These are phyloP conservation scores for Caenorhabditis wallacei DNA, from an alignment of 2,888 invertebrate species.

Conservation along the genomic window DNA sequence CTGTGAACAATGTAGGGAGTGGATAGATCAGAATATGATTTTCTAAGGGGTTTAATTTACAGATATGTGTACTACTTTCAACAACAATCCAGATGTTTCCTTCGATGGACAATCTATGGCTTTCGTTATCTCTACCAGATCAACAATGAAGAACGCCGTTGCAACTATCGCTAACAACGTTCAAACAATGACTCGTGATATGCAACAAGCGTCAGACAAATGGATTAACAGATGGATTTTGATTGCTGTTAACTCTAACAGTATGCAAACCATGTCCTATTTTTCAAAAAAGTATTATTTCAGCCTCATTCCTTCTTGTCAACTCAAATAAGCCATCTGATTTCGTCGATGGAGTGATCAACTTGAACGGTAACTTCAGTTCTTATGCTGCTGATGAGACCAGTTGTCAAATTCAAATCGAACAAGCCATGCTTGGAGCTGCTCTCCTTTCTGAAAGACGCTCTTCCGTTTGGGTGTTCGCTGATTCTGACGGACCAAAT, in stretches of 20 bases:
- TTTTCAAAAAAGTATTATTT: too few relatives aligned
- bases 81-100: slow-evolving; percentile 66
- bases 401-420: slow-evolving; percentile 70
- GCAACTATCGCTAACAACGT: slow-evolving; percentile 59
- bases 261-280: slow-evolving; percentile 19
- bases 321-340: slow-evolving; percentile 57
- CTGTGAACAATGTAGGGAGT: slow-evolving; percentile 73
- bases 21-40: background rate
- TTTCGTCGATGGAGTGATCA: slow-evolving; percentile 68
- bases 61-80: slow-evolving; percentile 71
- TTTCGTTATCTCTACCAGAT: slow-evolving; percentile 74
- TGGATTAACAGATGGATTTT: slow-evolving; percentile 76
- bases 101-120: slow-evolving; percentile 71
- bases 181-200: slow-evolving; percentile 68
- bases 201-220: slow-evolving; percentile 66
- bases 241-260: slow-evolving; percentile 67
- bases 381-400: slow-evolving; percentile 55
- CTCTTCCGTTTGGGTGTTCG: slow-evolving; percentile 76
- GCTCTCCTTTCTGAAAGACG: slow-evolving; percentile 63
- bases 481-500: slow-evolving; percentile 73
- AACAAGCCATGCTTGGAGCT: slow-evolving; percentile 69
- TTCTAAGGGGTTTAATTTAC: slow-evolving; percentile 24
- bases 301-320: slow-evolving; percentile 53
- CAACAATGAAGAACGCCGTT: slow-evolving; percentile 70
- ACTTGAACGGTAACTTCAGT: slow-evolving; percentile 65